Base-by-base conservation (phyloP, 2,888 invertebrate species). In the Eucriotettix oculatus region DNA sequence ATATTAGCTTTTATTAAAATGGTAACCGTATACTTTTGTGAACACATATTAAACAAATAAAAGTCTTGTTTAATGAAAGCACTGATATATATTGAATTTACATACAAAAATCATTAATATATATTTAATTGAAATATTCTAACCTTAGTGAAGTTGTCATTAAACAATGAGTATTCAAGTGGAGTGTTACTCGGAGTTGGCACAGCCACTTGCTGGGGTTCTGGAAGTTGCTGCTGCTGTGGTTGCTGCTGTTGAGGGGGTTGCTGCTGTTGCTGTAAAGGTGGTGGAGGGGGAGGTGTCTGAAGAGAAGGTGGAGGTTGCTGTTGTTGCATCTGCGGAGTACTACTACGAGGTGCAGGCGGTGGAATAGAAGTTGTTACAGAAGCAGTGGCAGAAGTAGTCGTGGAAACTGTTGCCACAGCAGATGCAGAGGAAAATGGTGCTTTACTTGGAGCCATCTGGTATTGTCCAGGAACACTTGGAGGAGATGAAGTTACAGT, bases 151-250 rank as follows among this genome's bases (percentile, higher is more conserved):
- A 84, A 83, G 1, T 78, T 75, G 70, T 90, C 90, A 71, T 90
- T 89, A 74, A 95, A 94, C 65, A 95, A 80, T 0, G 92, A 90
- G 75, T 93, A 95, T 69, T 92, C 90, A 64, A 83, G 80, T 1
- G 84, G 79, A 40, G 82, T 78, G 43, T 41, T 60, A 16, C 57
- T 48, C 11, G 56, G 56, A 10, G 56, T 43, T 14, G 59, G 54
- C 14, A 52, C 44, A 12, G 54, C 14, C 10, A 56, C 55, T 59
- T 52, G 64, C 58, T 54, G 61, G 60, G 59, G 56, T 48, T 57
- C 61, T 58, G 54, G 64, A 56, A 57, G 58, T 55, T 59, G 64
- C 52, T 64, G 65, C 29, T 63, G 65, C 55, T 61, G 60, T 57
- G 52, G 54, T 48, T 61, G 62, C 52, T 42, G 48, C 12, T 48